Percentiles rank a stretch among this genome's conserved stretches.
These are phyloP conservation scores for Nesoenas mayeri DNA, from an alignment of 2,113 vertebrate species.

Conservation along the genomic window DNA sequence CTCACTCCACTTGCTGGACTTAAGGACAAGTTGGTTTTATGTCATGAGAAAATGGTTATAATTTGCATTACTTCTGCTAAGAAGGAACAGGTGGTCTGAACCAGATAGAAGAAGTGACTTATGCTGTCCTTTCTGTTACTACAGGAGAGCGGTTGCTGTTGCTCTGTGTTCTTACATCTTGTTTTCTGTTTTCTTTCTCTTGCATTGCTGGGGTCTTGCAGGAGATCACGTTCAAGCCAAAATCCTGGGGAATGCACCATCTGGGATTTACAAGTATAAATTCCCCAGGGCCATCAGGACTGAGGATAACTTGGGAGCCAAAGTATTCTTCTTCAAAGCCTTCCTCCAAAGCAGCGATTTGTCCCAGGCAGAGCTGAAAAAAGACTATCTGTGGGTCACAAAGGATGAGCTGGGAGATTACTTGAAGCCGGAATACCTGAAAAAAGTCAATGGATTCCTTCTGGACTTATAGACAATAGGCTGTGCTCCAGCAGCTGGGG, in stretches of 20 bases:
- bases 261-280: conserved; percentile 94
- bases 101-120: neutral
- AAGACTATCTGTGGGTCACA: conserved; percentile 83
- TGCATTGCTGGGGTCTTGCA: conserved; percentile 34
- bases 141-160: neutral
- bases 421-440: conserved; percentile 85
- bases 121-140: neutral
- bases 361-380: conserved; percentile 32
- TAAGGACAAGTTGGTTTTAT: neutral
- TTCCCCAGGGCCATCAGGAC: conserved; percentile 82
- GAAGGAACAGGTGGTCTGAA: neutral
- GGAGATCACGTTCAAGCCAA: conserved; percentile 81
- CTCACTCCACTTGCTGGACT: neutral
- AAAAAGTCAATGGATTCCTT: conserved; percentile 84
- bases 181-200: neutral
- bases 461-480: conserved; percentile 73
- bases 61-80: neutral
- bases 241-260: conserved; percentile 91
- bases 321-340: conserved; percentile 98
- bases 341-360: conserved; percentile 74
- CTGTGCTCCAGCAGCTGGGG: neutral
- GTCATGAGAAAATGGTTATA: neutral
- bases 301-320: conserved; percentile 80
- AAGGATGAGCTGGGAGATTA: conserved; percentile 87
- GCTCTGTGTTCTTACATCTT: neutral